Conservation (phyloP, 2,797 vertebrate species). For the Esox masquinongy region DNA sequence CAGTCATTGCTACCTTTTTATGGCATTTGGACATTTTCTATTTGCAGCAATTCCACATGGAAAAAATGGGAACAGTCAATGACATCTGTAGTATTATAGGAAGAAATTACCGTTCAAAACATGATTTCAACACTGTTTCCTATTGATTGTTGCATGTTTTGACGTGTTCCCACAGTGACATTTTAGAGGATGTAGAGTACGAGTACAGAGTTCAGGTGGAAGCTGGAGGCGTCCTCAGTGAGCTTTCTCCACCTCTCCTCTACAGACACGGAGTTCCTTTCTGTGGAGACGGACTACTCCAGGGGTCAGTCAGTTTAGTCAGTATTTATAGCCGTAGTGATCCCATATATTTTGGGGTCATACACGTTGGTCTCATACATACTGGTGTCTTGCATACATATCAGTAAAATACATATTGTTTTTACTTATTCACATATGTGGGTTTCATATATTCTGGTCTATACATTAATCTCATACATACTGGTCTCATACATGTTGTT, state of each 20-base stretch:
- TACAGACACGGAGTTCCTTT: constrained; percentile 82
- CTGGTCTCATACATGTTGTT: too few relatives aligned
- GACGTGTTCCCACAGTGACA: constrained; percentile 73
- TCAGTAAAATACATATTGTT: too few relatives aligned
- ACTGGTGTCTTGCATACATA: too few relatives aligned
- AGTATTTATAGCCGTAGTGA: background rate
- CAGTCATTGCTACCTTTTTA: background rate
- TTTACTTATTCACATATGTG: too few relatives aligned
- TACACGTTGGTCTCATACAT: too few relatives aligned
- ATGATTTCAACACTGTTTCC: background rate
- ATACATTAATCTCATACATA: too few relatives aligned
- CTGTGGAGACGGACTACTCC: constrained; percentile 87
- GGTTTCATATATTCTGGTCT: too few relatives aligned
- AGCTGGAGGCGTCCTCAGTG: constrained; percentile 75
- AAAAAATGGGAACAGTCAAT: background rate
- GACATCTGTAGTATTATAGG: background rate
- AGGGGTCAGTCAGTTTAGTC: constrained; percentile 71
- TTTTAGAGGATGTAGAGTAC: constrained; percentile 79
- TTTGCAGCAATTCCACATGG: background rate
- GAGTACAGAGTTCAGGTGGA: constrained; percentile 85
- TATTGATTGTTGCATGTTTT: constrained; percentile 17
- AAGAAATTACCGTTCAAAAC: background rate
- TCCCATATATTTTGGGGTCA: background rate
- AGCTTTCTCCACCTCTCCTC: constrained; percentile 80
- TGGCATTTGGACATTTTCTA: background rate